Percentiles rank a stretch among this genome's conserved stretches.
Conservation (phyloP, 2,888 invertebrate species). For the Phyllotreta striolata region DNA sequence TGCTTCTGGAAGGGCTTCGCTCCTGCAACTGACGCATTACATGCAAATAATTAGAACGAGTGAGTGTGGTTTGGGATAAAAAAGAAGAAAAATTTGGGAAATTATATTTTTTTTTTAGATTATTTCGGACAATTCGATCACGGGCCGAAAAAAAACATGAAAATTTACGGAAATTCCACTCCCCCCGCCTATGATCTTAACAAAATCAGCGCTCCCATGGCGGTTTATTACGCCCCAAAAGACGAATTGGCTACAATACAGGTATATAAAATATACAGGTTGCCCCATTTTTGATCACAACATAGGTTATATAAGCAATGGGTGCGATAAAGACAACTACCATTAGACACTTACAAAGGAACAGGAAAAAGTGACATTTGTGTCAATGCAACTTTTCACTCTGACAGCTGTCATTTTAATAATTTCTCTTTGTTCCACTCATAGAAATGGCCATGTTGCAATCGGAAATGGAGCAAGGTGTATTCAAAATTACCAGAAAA, state of each 20-base stretch:
- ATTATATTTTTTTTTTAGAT: slow-evolving; percentile 18
- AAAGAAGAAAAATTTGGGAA: not conserved
- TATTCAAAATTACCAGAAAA: too few relatives aligned
- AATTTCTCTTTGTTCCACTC: too few relatives aligned
- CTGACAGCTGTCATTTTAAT: too few relatives aligned
- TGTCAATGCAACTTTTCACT: too few relatives aligned
- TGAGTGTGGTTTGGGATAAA: not conserved
- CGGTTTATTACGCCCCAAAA: slow-evolving; percentile 20
- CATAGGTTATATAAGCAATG: too few relatives aligned
- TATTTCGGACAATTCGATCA: slow-evolving; percentile 39
- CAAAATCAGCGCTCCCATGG: slow-evolving; percentile 38
- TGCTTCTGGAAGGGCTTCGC: not conserved
- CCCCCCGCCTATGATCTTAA: slow-evolving; percentile 36
- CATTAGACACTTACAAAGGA: too few relatives aligned
- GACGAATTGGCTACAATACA: slow-evolving; percentile 19
- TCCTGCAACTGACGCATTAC: slow-evolving; percentile 15
- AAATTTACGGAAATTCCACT: slow-evolving; percentile 28
- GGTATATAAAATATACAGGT: too few relatives aligned
- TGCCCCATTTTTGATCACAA: too few relatives aligned
- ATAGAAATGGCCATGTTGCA: too few relatives aligned
- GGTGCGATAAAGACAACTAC: too few relatives aligned
- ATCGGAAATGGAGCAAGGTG: too few relatives aligned
- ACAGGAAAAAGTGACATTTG: too few relatives aligned
- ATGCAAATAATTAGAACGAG: slow-evolving; percentile 21
- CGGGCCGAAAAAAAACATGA: slow-evolving; percentile 33